Base-by-base conservation (phyloP, 2,113 vertebrate species). In the Bos taurus region DNA sequence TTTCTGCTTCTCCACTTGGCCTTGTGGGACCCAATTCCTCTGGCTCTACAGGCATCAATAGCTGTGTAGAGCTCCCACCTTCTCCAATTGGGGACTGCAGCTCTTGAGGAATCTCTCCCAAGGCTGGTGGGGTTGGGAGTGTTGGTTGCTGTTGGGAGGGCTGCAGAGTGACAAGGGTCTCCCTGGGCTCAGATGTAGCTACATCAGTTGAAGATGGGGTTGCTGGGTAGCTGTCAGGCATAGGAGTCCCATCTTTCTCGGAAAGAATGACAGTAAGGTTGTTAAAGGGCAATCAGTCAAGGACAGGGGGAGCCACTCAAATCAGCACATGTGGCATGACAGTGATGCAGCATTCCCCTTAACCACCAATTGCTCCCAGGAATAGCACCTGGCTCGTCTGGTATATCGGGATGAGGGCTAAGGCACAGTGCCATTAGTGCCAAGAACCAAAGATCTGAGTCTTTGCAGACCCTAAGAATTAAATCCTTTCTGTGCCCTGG, bases 191-290 rank as follows among this genome's bases (percentile, higher is more conserved):
- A 95, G 99, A 99, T 19, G 99, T 99, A 71, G 99, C 99, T 97
- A 99, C 99, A 97, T 99, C 99, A 97, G 99, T 98, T 94, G 99
- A 99, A 91, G 99, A 99, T 4, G 99, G 99, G 36, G 99, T 99
- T 54, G 99, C 99, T 77, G 99, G 99, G 97, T 99, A 99, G 96
- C 99, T 99, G 91, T 99, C 99, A 6, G 99, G 99, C 97, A 99
- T 99, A 82, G 99, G 98, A 56, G 99, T 99, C 81, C 97, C 98
- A 98, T 98, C 98, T 98, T 98, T 97, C 96, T 98, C 97, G 91
- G 96, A 98, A 97, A 97, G 96, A 98, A 97, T 14, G 91, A 97
- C 74, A 98, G 81, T 36, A 71, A 30, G n/a, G 33, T 59, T 80
- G 87, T 98, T 96, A 97, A 81, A 56, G 33, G 85, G 64, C 46